Conservation (phyloP, 2,888 invertebrate genomes). For the Acrobasis consociella region DNA sequence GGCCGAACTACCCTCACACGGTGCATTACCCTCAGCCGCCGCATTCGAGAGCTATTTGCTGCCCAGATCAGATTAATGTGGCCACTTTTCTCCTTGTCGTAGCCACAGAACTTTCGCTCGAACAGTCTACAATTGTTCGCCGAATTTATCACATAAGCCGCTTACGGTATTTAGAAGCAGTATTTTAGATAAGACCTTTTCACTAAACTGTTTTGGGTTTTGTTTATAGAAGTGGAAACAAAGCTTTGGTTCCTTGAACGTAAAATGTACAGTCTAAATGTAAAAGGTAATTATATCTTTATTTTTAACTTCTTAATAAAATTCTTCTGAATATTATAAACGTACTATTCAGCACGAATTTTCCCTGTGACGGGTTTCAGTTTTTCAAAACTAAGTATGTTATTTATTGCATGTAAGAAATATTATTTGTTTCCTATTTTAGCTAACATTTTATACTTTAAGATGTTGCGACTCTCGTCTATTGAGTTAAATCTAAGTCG, state of each 20-base stretch:
- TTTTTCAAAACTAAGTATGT: no score
- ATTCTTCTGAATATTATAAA: no score
- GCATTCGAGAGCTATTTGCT: conserved; percentile 76
- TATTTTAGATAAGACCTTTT: conserved; percentile 3
- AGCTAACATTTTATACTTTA: no score
- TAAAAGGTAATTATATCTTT: no score
- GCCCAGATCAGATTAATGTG: conserved; percentile 79
- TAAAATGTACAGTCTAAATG: not conserved
- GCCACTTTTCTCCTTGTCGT: conserved; percentile 77
- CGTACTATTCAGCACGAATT: no score
- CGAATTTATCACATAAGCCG: conserved; percentile 24
- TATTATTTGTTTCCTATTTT: no score
- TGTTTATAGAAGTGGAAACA: not conserved
- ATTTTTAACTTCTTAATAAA: no score
- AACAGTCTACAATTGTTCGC: conserved; percentile 35
- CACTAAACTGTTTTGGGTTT: not conserved
- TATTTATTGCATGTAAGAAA: no score
- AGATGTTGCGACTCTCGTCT: no score
- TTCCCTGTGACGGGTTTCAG: no score
- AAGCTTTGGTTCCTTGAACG: not conserved
- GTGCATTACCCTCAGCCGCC: conserved; percentile 77
- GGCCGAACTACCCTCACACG: conserved; percentile 70
- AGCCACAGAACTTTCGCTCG: conserved; percentile 56
- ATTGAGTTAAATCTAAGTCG: no score
- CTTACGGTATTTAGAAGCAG: conserved; percentile 5